Evolutionary conservation across 2,797 vertebrate genomes (phyloP).

Genomic region (Microctenopoma lineatum): DNA sequence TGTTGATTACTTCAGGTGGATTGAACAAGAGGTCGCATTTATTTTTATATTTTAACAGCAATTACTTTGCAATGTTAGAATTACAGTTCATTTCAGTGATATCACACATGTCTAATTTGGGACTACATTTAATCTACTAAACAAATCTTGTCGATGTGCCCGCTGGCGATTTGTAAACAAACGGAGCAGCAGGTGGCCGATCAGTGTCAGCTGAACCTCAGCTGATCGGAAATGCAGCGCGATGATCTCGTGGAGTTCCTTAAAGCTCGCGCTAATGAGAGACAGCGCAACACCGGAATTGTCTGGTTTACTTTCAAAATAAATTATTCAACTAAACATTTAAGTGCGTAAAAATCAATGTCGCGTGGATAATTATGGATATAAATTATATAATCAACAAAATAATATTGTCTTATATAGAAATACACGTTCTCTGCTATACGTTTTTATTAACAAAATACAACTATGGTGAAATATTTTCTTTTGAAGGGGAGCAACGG

Average conservation of each 20-base stretch:
- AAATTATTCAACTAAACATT: neutral
- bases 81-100: no score
- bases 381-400: rapidly evolving
- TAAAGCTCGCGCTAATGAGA: conserved; percentile 16
- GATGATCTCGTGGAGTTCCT: neutral
- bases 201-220: conserved; percentile 84
- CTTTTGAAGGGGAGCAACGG: conserved; percentile 54
- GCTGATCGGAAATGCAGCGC: conserved; percentile 84
- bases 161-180: conserved; percentile 61
- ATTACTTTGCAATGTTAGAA: neutral
- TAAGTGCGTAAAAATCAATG: rapidly evolving
- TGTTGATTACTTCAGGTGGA: neutral
- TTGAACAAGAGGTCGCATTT: neutral
- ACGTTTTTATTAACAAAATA: rapidly evolving
- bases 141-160: neutral
- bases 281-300: neutral
- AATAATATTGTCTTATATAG: rapidly evolving
- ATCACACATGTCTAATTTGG: neutral
- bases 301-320: conserved; percentile 27
- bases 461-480: neutral
- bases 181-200: conserved; percentile 43
- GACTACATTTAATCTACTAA: neutral
- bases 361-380: rapidly evolving
- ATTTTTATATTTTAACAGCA: neutral
- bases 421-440: rapidly evolving